phyloP scores from a whole-genome alignment of 2,113 vertebrate genomes.

The Potamarius usumacintae region DNA sequence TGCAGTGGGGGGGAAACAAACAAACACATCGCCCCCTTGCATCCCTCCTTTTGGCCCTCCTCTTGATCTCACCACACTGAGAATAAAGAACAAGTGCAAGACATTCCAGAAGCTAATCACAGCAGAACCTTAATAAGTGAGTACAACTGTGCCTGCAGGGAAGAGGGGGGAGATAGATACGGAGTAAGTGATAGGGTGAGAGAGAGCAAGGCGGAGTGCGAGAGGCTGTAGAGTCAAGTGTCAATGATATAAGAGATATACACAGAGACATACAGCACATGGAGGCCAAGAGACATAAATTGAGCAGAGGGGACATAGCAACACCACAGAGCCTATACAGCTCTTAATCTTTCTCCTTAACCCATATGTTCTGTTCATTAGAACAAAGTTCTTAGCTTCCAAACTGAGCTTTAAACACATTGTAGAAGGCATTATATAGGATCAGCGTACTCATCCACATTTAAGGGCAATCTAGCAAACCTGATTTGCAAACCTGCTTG shows the following conservation, averaged over 20 bases:
- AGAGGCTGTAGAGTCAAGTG: constrained; percentile 58
- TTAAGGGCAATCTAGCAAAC: neutral
- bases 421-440: too few species aligned
- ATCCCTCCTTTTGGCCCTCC: constrained; percentile 45
- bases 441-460: neutral
- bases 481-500: neutral
- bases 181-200: constrained; percentile 34
- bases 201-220: constrained; percentile 9
- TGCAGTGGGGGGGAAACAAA: constrained; percentile 36
- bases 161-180: constrained; percentile 37
- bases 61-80: constrained; percentile 60
- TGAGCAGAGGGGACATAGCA: constrained; percentile 17
- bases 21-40: constrained; percentile 41
- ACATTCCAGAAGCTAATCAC: constrained; percentile 68
- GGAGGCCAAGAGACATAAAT: constrained; percentile 41
- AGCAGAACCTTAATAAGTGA: constrained; percentile 59
- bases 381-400: neutral
- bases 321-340: neutral
- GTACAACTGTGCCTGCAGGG: constrained; percentile 53
- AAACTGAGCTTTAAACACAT: neutral
- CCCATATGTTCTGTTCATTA: neutral
- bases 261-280: constrained; percentile 31
- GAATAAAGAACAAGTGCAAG: constrained; percentile 66
- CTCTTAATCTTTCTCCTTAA: constrained; percentile 11
- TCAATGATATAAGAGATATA: constrained; percentile 53